Evolutionary conservation across 1,140 invertebrate species (phyloP).

Genomic region (Theocolax elegans): DNA sequence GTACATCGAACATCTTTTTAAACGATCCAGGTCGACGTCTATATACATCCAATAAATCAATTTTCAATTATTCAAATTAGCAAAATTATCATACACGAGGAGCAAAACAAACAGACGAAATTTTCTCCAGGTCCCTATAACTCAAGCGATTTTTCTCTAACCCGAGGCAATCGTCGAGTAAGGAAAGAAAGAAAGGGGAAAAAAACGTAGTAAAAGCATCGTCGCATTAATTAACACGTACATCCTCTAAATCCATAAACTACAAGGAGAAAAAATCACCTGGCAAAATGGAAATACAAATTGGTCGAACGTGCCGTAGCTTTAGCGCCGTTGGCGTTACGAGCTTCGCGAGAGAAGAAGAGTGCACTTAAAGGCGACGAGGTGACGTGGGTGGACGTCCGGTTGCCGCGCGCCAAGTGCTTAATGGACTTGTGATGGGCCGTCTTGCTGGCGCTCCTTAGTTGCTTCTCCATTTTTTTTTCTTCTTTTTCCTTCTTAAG

Average conservation of each 20-base stretch:
- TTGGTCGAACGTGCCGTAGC: not conserved
- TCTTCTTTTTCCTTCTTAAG: not conserved
- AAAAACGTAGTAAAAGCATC: too few relatives aligned
- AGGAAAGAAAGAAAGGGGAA: too few relatives aligned
- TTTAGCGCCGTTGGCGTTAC: not conserved
- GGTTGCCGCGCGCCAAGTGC: constrained; percentile 10
- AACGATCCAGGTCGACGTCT: too few relatives aligned
- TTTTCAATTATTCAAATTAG: too few relatives aligned
- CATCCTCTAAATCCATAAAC: constrained; percentile 8
- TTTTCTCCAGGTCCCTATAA: too few relatives aligned
- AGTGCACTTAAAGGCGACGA: not conserved
- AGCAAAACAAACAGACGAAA: too few relatives aligned
- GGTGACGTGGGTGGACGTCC: constrained; percentile 24
- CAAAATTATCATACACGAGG: too few relatives aligned
- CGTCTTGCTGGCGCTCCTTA: constrained; percentile 7
- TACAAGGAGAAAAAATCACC: not conserved
- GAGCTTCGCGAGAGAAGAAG: not conserved
- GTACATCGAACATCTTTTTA: too few relatives aligned
- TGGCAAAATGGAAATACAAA: constrained; percentile 10
- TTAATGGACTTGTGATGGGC: constrained; percentile 21
- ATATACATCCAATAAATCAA: too few relatives aligned
- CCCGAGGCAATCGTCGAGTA: too few relatives aligned
- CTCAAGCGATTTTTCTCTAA: too few relatives aligned
- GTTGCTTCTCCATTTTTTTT: not conserved
- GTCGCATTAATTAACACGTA: too few relatives aligned